phyloP scores from a whole-genome alignment of 2,113 vertebrate genomes.

The Pterophyllum scalare region DNA sequence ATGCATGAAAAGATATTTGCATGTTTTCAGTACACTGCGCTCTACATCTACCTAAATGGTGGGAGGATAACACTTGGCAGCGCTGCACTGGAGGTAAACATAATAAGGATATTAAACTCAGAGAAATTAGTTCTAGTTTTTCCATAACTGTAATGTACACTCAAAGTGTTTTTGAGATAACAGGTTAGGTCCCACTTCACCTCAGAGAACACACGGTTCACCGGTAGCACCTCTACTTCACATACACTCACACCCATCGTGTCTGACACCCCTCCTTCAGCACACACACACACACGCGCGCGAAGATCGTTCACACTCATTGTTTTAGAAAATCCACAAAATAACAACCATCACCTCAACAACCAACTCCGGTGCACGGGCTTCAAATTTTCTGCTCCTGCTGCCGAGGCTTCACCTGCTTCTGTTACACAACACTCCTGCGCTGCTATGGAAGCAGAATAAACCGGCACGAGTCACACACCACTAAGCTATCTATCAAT shows the following conservation, averaged over 20 bases:
- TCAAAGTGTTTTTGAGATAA: conserved; percentile 25
- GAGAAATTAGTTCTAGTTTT: background rate
- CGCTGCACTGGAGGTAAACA: background rate
- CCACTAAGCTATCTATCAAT: conserved; percentile 55
- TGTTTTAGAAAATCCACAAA: conserved; percentile 2
- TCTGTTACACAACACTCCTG: conserved; percentile 8
- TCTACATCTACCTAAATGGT: background rate
- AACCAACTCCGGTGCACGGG: background rate
- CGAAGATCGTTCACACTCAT: background rate
- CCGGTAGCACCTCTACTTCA: conserved; percentile 34
- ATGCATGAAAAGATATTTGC: conserved; percentile 19
- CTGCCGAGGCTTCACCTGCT: conserved; percentile 14
- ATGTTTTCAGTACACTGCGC: conserved; percentile 29
- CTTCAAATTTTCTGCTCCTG: conserved; percentile 4
- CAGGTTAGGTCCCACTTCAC: conserved; percentile 40
- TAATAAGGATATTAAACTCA: background rate
- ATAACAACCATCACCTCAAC: background rate
- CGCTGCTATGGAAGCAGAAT: conserved; percentile 15
- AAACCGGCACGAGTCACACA: conserved; percentile 44
- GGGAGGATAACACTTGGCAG: background rate
- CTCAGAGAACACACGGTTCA: conserved; percentile 13
- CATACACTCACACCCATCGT: conserved; percentile 24
- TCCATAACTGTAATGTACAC: background rate
- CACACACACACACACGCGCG: background rate
- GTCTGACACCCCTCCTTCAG: background rate